Evolutionary conservation across 1,140 invertebrate species (phyloP).

Genomic region (Brachionus rubens): DNA sequence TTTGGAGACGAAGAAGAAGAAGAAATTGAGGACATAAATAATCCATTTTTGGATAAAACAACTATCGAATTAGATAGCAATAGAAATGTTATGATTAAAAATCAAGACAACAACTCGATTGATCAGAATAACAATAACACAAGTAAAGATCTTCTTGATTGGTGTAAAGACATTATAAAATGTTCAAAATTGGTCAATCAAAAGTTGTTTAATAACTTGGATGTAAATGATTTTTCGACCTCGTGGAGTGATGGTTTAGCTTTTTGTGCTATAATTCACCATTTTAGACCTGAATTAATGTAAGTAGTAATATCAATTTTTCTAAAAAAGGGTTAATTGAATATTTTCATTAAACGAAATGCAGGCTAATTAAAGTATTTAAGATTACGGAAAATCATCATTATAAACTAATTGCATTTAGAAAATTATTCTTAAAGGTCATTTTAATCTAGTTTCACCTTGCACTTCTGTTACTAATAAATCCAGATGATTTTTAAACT

Average conservation of each 20-base stretch:
- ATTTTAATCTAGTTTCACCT: no score
- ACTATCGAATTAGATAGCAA: conserved; percentile 21
- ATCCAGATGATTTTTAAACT: no score
- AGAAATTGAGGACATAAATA: neutral
- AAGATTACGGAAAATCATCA: no score
- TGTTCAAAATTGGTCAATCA: neutral
- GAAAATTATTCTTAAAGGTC: no score
- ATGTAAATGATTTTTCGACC: conserved; percentile 42
- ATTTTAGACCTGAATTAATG: conserved; percentile 45
- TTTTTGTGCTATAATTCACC: conserved; percentile 47
- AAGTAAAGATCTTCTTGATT: conserved; percentile 19
- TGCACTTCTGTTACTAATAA: no score
- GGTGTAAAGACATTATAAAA: conserved; percentile 28
- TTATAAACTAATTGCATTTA: no score
- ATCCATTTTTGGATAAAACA: conserved; percentile 34
- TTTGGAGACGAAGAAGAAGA: neutral
- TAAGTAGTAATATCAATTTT: neutral
- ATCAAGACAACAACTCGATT: neutral
- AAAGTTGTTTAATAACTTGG: conserved; percentile 14
- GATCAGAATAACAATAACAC: conserved; percentile 9
- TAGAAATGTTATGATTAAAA: neutral
- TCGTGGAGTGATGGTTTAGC: conserved; percentile 47
- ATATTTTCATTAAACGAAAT: no score
- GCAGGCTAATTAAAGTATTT: no score
- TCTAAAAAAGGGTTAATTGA: no score